Base-by-base conservation (phyloP, 2,888 invertebrate genomes). In the Amphiduros pacificus region DNA sequence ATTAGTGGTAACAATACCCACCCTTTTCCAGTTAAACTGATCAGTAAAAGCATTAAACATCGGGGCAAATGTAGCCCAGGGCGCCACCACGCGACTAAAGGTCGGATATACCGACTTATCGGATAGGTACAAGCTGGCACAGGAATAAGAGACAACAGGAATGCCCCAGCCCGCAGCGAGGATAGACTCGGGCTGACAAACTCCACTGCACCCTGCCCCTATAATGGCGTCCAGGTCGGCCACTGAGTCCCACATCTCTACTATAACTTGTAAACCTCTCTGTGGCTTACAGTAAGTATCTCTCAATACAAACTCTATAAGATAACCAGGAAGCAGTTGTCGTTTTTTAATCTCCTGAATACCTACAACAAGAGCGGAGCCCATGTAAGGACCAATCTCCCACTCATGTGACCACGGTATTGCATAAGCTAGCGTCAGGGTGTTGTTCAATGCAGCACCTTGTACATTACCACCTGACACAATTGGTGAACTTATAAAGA, bases 61-160 rank as follows among this genome's bases (percentile, higher is more conserved):
- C 14, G 56, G 44, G 24, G 48, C 49, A 17, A 56, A 27, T 2
- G 28, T 4, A 20, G 4, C 3, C 48, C 48, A 44, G 20, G 56
- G 17, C 14, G 44, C 49, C 5, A 56, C 56, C 2, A 48, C 44
- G 4, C 56, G 28, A 17, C 27, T 17, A 20, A 56, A 44, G 20
- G 56, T 56, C 24, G 56, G 44, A 40, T 56, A 56, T 2, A 31
- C 44, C 24, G 27, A 20, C 22, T 28, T 56, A 22, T 56, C 26
- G 28, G 22, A 40, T 14, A 56, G 56, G 14, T 29, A 44, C 29
- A 29, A 17, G 5, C 27, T 26, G 28, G 44, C 22, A 24, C 56
- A 56, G 9, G 44, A 41, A 22, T 24, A 56, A 2, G 56, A 56
- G 26, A 56, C 49, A 20, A 56, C 24, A 17, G 56, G 56, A 11